Base-by-base conservation (phyloP, 2,113 vertebrate species). In the Neopipo cinnamomea region DNA sequence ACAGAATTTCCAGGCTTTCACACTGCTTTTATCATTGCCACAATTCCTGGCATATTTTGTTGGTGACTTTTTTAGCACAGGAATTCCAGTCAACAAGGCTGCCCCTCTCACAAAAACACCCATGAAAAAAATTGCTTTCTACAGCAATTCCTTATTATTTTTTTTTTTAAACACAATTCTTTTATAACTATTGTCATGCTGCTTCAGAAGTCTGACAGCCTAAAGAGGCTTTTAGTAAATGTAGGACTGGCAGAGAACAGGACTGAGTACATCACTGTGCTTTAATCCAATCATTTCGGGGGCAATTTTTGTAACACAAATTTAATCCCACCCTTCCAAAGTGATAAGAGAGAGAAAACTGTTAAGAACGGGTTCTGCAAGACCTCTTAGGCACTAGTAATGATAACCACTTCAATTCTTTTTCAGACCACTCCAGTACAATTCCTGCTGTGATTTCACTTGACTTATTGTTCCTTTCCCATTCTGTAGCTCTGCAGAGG, bases 11-110 rank as follows among this genome's bases (percentile, higher is more conserved):
- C 92, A 83, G 56, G 74, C 85, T 93, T 77, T 92, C 25, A 90
- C 41, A 1, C 92, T 37, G 12, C 88, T 96, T 91, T 77, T 74
- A 28, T 63, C 76, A 20, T 23, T 78, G 70, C 41, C 88, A 84
- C 83, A 78, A 86, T 94, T 96, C 93, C 89, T 92, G 92, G 80
- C 96, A 91, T 96, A 79, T 92, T 96, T 93, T 61, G 52, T 15
- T 41, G 61, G 6, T 71, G 19, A 70, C 41, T n/a, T 81, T 91
- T 96, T 92, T 79, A 93, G 86, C 68, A 58, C 77, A 68, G 90
- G 68, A 91, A 92, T 92, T 89, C 76, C 92, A 92, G 52, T 76
- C 82, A 79, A 12, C 27, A 79, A 85, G 47, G 53, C 68, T 85
- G 20, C n/a, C 41, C 41, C 50, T 35, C 58, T 80, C 56, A 63